Evolutionary conservation across 2,797 vertebrate genomes (phyloP).

Genomic region (Gobio occitaniae): DNA sequence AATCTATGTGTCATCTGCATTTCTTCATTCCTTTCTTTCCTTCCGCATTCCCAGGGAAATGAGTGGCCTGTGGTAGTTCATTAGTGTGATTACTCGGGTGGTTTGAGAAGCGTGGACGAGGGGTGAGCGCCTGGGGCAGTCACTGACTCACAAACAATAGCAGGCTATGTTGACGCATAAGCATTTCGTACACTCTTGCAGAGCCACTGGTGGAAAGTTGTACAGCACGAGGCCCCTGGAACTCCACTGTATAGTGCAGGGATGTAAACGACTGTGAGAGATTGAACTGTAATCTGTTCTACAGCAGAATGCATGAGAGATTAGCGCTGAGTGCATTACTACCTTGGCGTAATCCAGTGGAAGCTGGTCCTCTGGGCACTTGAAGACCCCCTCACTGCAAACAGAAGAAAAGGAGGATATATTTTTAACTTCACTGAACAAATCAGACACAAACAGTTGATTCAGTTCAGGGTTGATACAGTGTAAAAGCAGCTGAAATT

Average conservation of each 20-base stretch:
- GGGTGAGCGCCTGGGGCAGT: neutral
- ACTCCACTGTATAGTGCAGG: conserved; percentile 12
- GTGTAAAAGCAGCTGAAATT: conserved; percentile 4
- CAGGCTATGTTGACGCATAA: neutral
- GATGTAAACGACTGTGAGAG: conserved; percentile 17
- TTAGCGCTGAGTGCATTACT: conserved; percentile 73
- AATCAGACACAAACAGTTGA: conserved; percentile 1
- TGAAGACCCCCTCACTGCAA: conserved; percentile 97
- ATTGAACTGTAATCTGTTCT: conserved; percentile 40
- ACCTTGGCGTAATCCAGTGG: conserved; percentile 99
- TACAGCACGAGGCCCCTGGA: neutral
- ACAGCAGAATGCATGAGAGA: conserved; percentile 31
- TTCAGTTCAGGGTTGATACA: neutral
- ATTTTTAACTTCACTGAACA: conserved; percentile 38
- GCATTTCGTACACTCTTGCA: neutral
- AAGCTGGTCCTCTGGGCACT: conserved; percentile 97
- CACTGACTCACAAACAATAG: conserved; percentile 4
- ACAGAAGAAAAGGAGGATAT: conserved; percentile 44
- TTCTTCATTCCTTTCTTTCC: conserved; percentile 36
- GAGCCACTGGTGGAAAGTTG: conserved; percentile 2
- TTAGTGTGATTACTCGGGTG: conserved; percentile 55
- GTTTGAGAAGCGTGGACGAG: conserved; percentile 10
- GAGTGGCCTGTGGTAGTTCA: conserved; percentile 45
- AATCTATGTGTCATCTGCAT: conserved; percentile 43
- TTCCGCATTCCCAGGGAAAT: conserved; percentile 47